phyloP scores from a whole-genome alignment of 64 coral and sea anemone genomes.

The Montipora efflorescens region DNA sequence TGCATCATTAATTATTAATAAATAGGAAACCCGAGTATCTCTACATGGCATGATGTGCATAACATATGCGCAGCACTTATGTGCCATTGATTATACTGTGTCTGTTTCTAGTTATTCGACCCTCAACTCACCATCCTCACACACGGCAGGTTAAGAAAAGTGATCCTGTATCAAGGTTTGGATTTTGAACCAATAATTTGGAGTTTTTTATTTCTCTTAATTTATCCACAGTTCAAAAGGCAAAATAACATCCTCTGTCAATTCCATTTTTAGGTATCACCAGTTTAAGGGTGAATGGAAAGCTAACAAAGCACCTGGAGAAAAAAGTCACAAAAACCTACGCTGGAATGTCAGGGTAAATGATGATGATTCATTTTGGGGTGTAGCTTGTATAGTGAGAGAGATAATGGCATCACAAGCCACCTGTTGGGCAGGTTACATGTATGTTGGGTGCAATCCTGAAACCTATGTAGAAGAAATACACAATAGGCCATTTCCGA shows the following conservation, averaged over 20 bases:
- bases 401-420: too few relatives aligned
- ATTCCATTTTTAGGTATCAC: slow-evolving; percentile 69
- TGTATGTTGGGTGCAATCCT: too few relatives aligned
- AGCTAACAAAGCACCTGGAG: slow-evolving; percentile 89
- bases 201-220: neutral
- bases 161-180: slow-evolving; percentile 91
- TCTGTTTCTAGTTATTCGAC: slow-evolving; percentile 79
- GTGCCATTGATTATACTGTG: neutral
- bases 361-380: neutral
- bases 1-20: too few relatives aligned
- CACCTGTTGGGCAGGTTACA: too few relatives aligned
- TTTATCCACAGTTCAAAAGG: neutral
- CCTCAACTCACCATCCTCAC: slow-evolving; percentile 74
- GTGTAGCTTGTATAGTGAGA: too few relatives aligned
- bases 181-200: neutral
- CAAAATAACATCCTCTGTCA: too few relatives aligned
- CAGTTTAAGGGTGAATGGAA: slow-evolving; percentile 92
- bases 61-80: too few relatives aligned
- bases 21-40: too few relatives aligned
- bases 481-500: too few relatives aligned
- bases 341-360: slow-evolving; percentile 91
- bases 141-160: slow-evolving; percentile 79
- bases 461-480: too few relatives aligned
- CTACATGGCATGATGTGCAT: too few relatives aligned
- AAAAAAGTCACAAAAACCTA: slow-evolving; percentile 87